These are phyloP conservation scores for Andinoacara biseriatus DNA, from an alignment of 2,113 vertebrate genomes.

Conservation along the genomic window DNA sequence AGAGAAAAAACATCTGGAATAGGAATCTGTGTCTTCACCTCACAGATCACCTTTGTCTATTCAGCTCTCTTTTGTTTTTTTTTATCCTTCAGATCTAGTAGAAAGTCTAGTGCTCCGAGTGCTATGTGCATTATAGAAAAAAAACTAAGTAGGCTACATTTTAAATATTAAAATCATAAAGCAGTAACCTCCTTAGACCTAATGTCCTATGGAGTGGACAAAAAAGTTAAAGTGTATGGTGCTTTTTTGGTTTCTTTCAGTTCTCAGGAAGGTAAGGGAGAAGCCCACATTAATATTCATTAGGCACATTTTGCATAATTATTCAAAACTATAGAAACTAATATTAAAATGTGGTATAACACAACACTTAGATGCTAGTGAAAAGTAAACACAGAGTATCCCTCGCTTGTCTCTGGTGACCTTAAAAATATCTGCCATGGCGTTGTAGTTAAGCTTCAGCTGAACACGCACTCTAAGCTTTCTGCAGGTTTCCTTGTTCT, in stretches of 20 bases:
- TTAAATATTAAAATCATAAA: not conserved
- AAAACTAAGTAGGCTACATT: not conserved
- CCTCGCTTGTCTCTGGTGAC: not conserved
- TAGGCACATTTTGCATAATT: not conserved
- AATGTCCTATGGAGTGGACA: too few relatives aligned
- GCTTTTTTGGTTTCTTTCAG: too few relatives aligned
- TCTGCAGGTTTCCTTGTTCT: not conserved
- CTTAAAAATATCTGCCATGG: not conserved
- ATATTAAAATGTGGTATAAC: not conserved
- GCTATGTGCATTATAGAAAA: not conserved
- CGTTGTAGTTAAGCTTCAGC: not conserved
- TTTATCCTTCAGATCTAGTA: conserved; percentile 27
- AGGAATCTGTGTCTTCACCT: conserved; percentile 56
- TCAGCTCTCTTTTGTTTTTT: conserved; percentile 12
- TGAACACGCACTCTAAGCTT: not conserved
- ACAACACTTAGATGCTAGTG: not conserved
- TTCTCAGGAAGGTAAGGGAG: too few relatives aligned
- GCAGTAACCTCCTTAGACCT: rapidly evolving
- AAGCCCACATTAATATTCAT: not conserved
- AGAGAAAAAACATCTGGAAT: conserved; percentile 79
- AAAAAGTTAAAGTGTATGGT: too few relatives aligned
- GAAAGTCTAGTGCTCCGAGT: not conserved
- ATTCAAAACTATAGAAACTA: not conserved
- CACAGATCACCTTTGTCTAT: conserved; percentile 39
- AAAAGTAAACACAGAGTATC: not conserved